Evolutionary conservation across 2,888 invertebrate genomes (phyloP), one percentile per base, ranked within the genome.

Genomic region (Mesorhabditis belari): DNA sequence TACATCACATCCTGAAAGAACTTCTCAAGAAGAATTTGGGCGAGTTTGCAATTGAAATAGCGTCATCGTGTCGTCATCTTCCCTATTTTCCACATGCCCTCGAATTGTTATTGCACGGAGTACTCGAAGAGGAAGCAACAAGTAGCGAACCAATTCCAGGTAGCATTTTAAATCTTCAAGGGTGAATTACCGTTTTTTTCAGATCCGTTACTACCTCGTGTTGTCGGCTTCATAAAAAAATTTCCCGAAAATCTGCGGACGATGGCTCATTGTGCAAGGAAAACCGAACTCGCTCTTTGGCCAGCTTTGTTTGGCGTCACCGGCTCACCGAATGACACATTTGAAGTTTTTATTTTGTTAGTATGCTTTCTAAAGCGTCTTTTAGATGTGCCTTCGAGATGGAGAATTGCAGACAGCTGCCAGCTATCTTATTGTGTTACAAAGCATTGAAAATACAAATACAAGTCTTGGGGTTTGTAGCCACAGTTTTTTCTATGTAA

Each of bases 281-380:
- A 98, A 85, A 98, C 98, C 2, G 98, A 98, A 85, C 91, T 98
- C 72, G 96, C 98, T 1, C 86, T 98, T n/a, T 98, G 98, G 98
- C 92, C 93, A 29, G 92, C 95, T 82, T 85, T 99, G 29, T 99
- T 98, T 84, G 90, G 92, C 2, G 92, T 91, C 28, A 95, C 95
- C 17, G 96, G 95, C 0, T 91, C 93, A 82, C 96, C 98, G 0
- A 92, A 92, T 81, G 91, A 94, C 80, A 85, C 98, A 25, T 92
- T 98, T 82, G 84, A 85, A 77, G 85, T 84, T 29, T 25, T 29
- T n/a, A 56, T 56, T 29, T 25, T 19, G 25, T 23, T 54, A 24
- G 12, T 24, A 54, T 17, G 3, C 24, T 17, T 2, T 9, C 44
- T 17, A 35, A n/a, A n/a, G n/a, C n/a, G n/a, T n/a, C n/a, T 26